These are phyloP conservation scores for Lasioglossum calceatum DNA, from an alignment of 2,888 invertebrate genomes.

Conservation along the genomic window DNA sequence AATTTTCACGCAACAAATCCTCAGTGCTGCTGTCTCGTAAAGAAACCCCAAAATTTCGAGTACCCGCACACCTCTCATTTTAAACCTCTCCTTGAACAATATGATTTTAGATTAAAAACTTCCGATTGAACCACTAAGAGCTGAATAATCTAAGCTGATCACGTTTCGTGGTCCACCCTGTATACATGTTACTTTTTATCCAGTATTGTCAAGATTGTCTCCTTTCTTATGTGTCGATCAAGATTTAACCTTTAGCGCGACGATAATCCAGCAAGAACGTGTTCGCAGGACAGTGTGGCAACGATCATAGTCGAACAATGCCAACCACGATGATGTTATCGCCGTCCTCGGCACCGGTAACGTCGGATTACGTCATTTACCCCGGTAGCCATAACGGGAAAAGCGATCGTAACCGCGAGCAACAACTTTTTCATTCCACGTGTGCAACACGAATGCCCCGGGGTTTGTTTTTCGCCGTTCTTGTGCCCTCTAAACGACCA, in stretches of 20 bases:
- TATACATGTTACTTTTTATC: too few relatives aligned
- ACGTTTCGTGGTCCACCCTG: too few relatives aligned
- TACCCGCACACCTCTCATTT: too few relatives aligned
- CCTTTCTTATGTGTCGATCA: not conserved
- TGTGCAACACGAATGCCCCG: not conserved
- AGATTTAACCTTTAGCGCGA: not conserved
- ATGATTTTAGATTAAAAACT: too few relatives aligned
- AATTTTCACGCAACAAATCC: not conserved
- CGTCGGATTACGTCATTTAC: constrained; percentile 36
- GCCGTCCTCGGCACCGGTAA: constrained; percentile 26
- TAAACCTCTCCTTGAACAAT: too few relatives aligned
- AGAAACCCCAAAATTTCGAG: not conserved
- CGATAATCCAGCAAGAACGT: constrained; percentile 1
- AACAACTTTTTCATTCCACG: constrained; percentile 23
- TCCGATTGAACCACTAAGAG: too few relatives aligned
- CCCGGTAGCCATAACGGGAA: constrained; percentile 37
- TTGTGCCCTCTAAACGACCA: constrained; percentile 51
- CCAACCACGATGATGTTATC: constrained; percentile 34
- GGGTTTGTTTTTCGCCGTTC: constrained; percentile 50
- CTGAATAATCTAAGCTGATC: too few relatives aligned
- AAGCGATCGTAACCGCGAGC: constrained; percentile 34
- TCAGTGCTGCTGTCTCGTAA: not conserved
- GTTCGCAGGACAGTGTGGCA: constrained; percentile 1
- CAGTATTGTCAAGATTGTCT: not conserved
- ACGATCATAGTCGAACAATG: constrained; percentile 21